These are phyloP conservation scores for Silurus glanis DNA, from an alignment of 2,113 vertebrate genomes.

Conservation along the genomic window DNA sequence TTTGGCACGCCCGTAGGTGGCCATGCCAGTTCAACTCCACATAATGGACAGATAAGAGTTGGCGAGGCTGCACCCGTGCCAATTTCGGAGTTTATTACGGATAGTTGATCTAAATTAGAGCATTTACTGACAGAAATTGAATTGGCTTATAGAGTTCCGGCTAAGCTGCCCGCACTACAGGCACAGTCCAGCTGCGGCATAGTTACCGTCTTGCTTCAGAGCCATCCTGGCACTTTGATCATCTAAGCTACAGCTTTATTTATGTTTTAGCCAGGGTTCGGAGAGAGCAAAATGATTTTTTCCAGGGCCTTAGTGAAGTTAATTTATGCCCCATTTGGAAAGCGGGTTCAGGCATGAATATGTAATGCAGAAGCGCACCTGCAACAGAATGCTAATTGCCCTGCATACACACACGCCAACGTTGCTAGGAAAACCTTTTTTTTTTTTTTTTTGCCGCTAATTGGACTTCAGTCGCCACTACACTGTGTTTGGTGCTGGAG, in stretches of 20 bases:
- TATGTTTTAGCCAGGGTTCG: not conserved
- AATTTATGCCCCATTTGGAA: constrained; percentile 77
- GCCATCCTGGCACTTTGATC: not conserved
- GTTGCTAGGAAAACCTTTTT: constrained; percentile 59
- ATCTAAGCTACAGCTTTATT: constrained; percentile 20
- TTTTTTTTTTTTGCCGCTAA: constrained; percentile 66
- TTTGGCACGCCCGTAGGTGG: constrained; percentile 11
- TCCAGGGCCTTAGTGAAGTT: constrained; percentile 65
- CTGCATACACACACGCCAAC: constrained; percentile 63
- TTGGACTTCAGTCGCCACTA: constrained; percentile 35
- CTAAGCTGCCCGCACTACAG: constrained; percentile 15
- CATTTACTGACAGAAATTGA: constrained; percentile 39
- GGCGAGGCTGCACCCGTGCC: constrained; percentile 12
- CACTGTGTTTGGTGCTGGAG: not conserved
- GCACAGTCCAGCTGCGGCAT: constrained; percentile 22
- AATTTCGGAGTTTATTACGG: constrained; percentile 28
- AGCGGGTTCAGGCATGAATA: constrained; percentile 72
- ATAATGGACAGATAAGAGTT: constrained; percentile 31
- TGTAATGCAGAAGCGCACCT: constrained; percentile 72
- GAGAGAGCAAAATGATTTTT: constrained; percentile 44
- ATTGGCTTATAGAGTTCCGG: constrained; percentile 32
- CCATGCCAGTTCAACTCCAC: constrained; percentile 23
- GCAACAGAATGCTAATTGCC: constrained; percentile 77
- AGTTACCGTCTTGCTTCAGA: constrained; percentile 6
- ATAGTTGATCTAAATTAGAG: constrained; percentile 40